Base-by-base conservation (phyloP, 2,113 vertebrate species). In the Neolamprologus variostigma region DNA sequence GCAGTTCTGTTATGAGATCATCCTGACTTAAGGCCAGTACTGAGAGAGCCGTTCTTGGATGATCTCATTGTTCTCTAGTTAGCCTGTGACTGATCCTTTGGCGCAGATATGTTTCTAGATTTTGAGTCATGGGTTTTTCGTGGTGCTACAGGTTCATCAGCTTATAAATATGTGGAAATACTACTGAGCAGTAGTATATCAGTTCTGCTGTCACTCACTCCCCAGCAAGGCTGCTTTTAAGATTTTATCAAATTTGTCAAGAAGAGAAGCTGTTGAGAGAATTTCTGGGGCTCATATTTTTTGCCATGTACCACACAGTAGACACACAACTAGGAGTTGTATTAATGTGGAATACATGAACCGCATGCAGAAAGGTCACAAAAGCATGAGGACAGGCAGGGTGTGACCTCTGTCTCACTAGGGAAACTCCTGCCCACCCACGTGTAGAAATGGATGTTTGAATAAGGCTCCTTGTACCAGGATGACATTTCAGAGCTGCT, bases 1-100 rank as follows among this genome's bases (percentile, higher is more conserved):
- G 86, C 87, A 17, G 71, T 84, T 90, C 83, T 37, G 73, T 82
- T 76, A 90, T 95, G 94, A 95, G 92, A 78, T 95, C 94, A 95
- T 93, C 61, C 89, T 90, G 89, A 92, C 82, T 90, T 35, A 1
- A 87, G 89, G 90, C 94, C 94, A 94, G 88, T 45, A 37, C 82
- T 89, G 83, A 28, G 86, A 88, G 87, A 86, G 87, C 87, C 83
- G 90, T 85, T 93, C 91, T 93, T 89, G 90, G 85, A 90, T 94
- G 94, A 93, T 89, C 90, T 93, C 92, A 94, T 91, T 92, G 91
- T 90, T 94, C 89, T 94, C 73, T 55, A 73, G 86, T 92, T 87
- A 84, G 86, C 86, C 87, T 90, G 89, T 89, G 90, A 94, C 91
- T 91, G 91, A 89, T 92, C 85, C 73, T 86, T 86, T 92, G 86